Base-by-base conservation (phyloP, 2,888 invertebrate species). In the Ernsta delagoae region DNA sequence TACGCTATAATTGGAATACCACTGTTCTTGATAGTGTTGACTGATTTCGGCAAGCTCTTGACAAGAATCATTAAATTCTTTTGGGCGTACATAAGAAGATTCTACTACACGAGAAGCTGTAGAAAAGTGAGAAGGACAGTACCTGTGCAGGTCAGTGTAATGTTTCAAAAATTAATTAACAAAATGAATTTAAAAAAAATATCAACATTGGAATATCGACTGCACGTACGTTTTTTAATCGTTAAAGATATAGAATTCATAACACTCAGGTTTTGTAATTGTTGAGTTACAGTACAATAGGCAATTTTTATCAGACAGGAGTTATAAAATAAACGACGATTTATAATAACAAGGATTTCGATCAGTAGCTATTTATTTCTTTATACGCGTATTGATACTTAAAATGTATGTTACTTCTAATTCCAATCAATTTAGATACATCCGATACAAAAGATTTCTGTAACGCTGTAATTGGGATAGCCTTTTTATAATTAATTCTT, bases 1-100 rank as follows among this genome's bases (percentile, higher is more conserved):
- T 99, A 99, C 86, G 98, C 99, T 39, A 96, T 98, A 72, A 95
- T 99, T 73, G 99, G 99, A 9, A 99, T 99, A 79, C 99, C 99
- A 0, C 94, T 99, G 79, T 98, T 99, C 88, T 94, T 99, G 76
- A 97, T 99, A 69, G 96, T 99, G 12, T 88, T 99, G 75, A 98
- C 98, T 50, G 98, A 99, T 92, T 97, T 99, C 83, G 99, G 99
- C 75, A 98, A 98, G 93, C 94, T 98, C 8, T 97, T 99, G 83
- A 99, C 98, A 0, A 94, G 98, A 74, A 95, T 95, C 72, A 97
- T 99, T 73, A 99, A 99, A 89, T 97, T 97, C 86, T 91, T 98
- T 34, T 98, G 98, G 98, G 96, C 97, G 0, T 97, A 96, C 80
- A 97, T 97, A 11, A 90, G 98, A 64, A 94, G 98, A 71, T 90